Conservation (phyloP, 2,888 invertebrate species). For the Zonitis immaculata region DNA sequence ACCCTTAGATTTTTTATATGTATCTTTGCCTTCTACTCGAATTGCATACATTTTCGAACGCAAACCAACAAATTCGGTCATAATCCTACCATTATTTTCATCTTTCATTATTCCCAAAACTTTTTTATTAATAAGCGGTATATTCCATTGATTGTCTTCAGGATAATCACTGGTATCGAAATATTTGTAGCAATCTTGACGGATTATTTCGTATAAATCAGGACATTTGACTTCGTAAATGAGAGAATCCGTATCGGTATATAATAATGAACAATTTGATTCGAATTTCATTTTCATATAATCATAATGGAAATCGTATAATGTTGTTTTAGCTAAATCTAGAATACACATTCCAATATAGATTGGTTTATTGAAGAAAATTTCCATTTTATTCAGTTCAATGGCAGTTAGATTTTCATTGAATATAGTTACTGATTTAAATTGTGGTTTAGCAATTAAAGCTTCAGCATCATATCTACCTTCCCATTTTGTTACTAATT, state of each 20-base stretch:
- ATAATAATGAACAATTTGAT: slow-evolving; percentile 14
- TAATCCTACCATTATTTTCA: background rate
- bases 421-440: slow-evolving; percentile 35
- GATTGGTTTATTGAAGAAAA: slow-evolving; percentile 41
- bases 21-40: too few species aligned
- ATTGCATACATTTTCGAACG: too few species aligned
- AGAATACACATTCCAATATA: slow-evolving; percentile 42
- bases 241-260: slow-evolving; percentile 9
- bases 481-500: slow-evolving; percentile 30
- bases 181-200: too few species aligned
- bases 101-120: background rate
- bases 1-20: too few species aligned
- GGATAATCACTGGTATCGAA: too few species aligned
- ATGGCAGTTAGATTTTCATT: slow-evolving; percentile 40
- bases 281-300: slow-evolving; percentile 23
- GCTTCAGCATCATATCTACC: slow-evolving; percentile 35
- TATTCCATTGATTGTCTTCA: too few species aligned
- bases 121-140: background rate
- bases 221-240: background rate
- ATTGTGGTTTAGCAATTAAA: slow-evolving; percentile 36
- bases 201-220: too few species aligned
- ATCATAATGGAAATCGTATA: slow-evolving; percentile 43
- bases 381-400: slow-evolving; percentile 30
- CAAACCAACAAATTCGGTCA: background rate
- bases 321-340: slow-evolving; percentile 41